A percentile compares a stretch with the other conserved stretches of the same genome.
phyloP scores from a whole-genome alignment of 23 tunicate genomes.

The Oikopleura dioica region DNA sequence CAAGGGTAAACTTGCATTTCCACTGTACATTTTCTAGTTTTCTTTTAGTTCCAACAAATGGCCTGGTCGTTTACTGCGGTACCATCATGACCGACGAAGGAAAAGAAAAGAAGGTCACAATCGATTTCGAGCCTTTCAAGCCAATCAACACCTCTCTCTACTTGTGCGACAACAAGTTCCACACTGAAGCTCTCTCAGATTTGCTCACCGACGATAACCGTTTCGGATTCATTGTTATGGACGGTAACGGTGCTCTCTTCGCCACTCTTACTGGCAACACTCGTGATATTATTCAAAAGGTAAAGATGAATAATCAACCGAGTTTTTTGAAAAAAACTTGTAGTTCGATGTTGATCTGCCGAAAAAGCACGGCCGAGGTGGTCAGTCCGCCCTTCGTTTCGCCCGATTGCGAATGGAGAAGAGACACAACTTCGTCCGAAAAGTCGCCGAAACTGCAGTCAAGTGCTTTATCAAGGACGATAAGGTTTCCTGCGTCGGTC shows the following conservation, averaged over 20 bases:
- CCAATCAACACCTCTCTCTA: constrained; percentile 88
- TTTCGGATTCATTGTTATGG: constrained; percentile 90
- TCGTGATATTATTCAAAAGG: constrained; percentile 71
- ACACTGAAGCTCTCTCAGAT: constrained; percentile 83
- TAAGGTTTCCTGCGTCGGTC: constrained; percentile 62
- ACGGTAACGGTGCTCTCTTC: constrained; percentile 90
- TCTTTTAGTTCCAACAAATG: constrained; percentile 50
- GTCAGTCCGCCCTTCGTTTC: constrained; percentile 98
- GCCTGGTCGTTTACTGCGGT: constrained; percentile 97
- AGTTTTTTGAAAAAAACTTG: neutral
- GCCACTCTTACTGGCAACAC: constrained; percentile 91
- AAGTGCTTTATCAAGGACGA: constrained; percentile 76
- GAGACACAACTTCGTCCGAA: constrained; percentile 86
- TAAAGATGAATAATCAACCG: neutral
- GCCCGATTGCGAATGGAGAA: constrained; percentile 96
- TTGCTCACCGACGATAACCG: constrained; percentile 78
- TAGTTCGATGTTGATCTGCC: constrained; percentile 75
- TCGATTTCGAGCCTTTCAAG: constrained; percentile 96
- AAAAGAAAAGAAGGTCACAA: constrained; percentile 88
- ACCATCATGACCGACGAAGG: constrained; percentile 98
- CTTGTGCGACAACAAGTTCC: constrained; percentile 86
- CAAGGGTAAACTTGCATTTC: constrained; percentile 17
- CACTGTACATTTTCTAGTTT: too few species aligned
- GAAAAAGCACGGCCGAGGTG: constrained; percentile 92
- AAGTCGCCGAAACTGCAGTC: constrained; percentile 94